phyloP scores from a whole-genome alignment of 2,888 invertebrate species.

The Plutella xylostella region DNA sequence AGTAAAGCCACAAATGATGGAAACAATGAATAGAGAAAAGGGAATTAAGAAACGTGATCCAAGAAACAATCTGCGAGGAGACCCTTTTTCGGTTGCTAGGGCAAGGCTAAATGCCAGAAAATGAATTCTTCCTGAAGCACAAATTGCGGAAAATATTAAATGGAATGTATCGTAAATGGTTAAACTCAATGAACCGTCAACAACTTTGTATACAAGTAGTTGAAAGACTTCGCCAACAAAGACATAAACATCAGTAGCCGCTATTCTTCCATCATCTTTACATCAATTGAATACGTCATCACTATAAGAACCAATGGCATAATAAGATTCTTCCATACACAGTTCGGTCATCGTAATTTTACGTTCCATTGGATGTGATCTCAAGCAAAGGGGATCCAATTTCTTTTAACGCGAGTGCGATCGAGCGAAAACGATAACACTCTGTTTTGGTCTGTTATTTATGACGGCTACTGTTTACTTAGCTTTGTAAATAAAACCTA shows the following conservation, averaged over 20 bases:
- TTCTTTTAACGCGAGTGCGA: constrained; percentile 47
- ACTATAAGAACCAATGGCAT: constrained; percentile 3
- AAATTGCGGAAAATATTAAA: no score
- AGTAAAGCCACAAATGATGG: not conserved
- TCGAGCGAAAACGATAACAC: constrained; percentile 52
- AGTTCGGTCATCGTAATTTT: constrained; percentile 50
- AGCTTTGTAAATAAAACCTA: no score
- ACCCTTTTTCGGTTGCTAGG: no score
- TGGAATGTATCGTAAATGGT: no score
- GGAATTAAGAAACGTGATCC: no score
- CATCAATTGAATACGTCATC: constrained; percentile 6
- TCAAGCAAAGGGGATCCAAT: constrained; percentile 56
- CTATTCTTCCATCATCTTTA: constrained; percentile 17
- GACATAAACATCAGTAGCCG: constrained; percentile 33
- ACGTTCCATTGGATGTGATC: constrained; percentile 56
- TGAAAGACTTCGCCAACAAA: constrained; percentile 34
- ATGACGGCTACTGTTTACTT: no score
- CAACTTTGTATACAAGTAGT: not conserved
- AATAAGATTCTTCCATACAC: constrained; percentile 19
- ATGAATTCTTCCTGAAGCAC: no score
- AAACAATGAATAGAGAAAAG: no score
- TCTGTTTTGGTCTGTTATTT: no score
- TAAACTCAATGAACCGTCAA: no score
- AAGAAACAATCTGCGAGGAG: no score
- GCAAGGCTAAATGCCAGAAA: no score